phyloP scores from a whole-genome alignment of 2,888 invertebrate species.

The Panopea generosa region DNA sequence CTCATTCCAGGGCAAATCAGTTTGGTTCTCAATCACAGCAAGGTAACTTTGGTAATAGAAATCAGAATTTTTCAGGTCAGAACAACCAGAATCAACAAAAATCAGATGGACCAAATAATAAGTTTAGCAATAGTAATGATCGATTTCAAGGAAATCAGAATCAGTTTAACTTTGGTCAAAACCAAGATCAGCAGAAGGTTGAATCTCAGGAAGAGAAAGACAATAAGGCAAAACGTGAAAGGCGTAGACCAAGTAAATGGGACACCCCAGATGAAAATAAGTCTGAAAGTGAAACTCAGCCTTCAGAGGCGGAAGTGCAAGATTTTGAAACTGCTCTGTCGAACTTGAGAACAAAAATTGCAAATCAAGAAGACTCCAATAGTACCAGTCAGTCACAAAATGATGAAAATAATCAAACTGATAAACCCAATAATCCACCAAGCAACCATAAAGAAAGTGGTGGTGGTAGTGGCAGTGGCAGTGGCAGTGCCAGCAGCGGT shows the following conservation, averaged over 20 bases:
- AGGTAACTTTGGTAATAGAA: conserved; percentile 45
- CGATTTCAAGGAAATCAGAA: conserved; percentile 27
- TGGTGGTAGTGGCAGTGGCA: conserved; percentile 27
- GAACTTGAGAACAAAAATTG: conserved; percentile 55
- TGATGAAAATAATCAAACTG: conserved; percentile 2
- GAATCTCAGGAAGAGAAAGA: conserved; percentile 50
- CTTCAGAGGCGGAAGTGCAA: conserved; percentile 50
- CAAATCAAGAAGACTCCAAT: conserved; percentile 46
- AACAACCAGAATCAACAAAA: conserved; percentile 24
- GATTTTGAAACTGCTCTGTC: conserved; percentile 58
- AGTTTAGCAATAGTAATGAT: conserved; percentile 22
- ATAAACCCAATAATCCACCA: conserved; percentile 15
- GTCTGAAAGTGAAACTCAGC: conserved; percentile 33
- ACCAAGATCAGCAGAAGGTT: conserved; percentile 26
- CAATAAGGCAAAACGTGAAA: conserved; percentile 62
- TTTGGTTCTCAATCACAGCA: conserved; percentile 19
- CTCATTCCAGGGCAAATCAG: conserved; percentile 37
- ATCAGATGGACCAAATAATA: conserved; percentile 21
- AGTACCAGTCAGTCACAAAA: not conserved
- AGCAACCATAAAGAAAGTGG: not conserved
- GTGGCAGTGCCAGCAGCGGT: not conserved
- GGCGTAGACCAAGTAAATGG: conserved; percentile 73
- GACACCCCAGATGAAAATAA: conserved; percentile 64
- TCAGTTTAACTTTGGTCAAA: conserved; percentile 38
- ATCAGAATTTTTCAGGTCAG: conserved; percentile 40